Conservation (phyloP, 2,797 vertebrate species). For the Sebastiscus tertius region DNA sequence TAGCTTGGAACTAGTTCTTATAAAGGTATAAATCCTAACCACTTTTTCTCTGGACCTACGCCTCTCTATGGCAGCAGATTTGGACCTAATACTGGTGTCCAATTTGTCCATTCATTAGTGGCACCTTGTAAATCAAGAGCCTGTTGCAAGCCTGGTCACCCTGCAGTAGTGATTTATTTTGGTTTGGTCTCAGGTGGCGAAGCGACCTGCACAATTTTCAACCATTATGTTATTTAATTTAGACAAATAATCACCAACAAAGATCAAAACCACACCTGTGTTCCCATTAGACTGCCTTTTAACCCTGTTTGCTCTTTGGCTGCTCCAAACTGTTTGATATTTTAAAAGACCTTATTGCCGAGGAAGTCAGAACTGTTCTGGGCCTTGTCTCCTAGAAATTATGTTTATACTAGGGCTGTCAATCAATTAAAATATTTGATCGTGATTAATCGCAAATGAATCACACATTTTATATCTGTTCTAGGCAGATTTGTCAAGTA, state of each 20-base stretch:
- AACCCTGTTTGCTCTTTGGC: not conserved
- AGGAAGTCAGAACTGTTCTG: not conserved
- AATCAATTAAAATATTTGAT: no score
- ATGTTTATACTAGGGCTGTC: not conserved
- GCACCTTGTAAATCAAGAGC: not conserved
- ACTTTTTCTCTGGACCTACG: not conserved
- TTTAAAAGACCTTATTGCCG: not conserved
- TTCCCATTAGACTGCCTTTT: not conserved
- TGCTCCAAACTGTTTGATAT: not conserved
- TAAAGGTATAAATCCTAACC: not conserved
- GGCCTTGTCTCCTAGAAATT: not conserved
- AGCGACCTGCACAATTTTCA: not conserved
- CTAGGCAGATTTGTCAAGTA: no score
- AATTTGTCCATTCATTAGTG: not conserved
- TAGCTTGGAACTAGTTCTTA: not conserved
- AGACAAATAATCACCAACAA: not conserved
- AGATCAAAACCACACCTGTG: not conserved
- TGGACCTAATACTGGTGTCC: not conserved
- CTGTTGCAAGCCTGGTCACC: not conserved
- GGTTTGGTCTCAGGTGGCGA: not conserved
- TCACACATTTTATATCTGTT: no score
- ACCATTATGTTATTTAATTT: not conserved
- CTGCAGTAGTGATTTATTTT: not conserved
- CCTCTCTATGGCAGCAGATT: not conserved
- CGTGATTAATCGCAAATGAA: no score